A percentile compares a stretch with the other conserved stretches of the same genome.
Conservation (phyloP, 2,113 vertebrate species). For the Grallaria varia region DNA sequence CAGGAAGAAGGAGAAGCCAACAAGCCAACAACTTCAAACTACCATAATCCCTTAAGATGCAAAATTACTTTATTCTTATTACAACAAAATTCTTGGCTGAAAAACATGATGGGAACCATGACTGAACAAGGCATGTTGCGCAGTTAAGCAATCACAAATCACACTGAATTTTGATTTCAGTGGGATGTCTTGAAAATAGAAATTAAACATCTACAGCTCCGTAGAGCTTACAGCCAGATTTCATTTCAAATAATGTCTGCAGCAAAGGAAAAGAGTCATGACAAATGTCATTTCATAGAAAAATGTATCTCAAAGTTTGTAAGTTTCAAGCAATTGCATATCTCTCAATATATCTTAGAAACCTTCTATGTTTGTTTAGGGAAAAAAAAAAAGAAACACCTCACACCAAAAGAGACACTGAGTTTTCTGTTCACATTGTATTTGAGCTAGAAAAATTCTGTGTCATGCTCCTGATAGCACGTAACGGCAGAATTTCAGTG, state of each 20-base stretch:
- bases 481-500: neutral
- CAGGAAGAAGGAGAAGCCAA: neutral
- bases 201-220: conserved; percentile 18
- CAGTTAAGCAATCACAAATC: conserved; percentile 30
- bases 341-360: neutral
- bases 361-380: neutral
- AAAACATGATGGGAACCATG: neutral
- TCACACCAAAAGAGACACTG: neutral
- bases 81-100: neutral
- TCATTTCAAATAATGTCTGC: neutral
- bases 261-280: conserved; percentile 18
- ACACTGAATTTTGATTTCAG: conserved; percentile 24
- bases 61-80: neutral
- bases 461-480: neutral
- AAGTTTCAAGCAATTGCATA: neutral
- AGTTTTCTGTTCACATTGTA: neutral
- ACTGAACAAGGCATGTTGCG: neutral
- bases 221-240: neutral
- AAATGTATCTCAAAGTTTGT: neutral
- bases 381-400: neutral
- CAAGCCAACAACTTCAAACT: neutral
- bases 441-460: neutral
- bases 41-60: neutral
- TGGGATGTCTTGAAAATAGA: neutral
- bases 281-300: neutral